Conservation (phyloP, 2,888 invertebrate genomes). For the Octodonta nipae region DNA sequence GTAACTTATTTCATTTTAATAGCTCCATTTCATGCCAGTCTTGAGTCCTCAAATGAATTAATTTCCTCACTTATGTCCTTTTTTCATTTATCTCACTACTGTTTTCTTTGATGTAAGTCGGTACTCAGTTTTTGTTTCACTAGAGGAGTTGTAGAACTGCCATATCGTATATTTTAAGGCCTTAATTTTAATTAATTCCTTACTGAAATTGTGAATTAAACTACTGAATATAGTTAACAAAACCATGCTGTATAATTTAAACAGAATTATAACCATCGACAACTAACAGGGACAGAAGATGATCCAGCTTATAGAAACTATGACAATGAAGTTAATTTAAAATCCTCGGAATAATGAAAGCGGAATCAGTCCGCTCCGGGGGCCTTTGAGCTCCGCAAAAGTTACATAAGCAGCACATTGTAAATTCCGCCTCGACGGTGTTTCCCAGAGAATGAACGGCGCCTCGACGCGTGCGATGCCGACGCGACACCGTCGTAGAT, state of each 20-base stretch:
- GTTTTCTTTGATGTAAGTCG: too few relatives aligned
- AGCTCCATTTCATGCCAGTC: too few relatives aligned
- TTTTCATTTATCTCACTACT: too few relatives aligned
- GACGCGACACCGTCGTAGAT: conserved; percentile 18
- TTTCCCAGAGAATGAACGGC: conserved; percentile 21
- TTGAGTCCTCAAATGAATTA: too few relatives aligned
- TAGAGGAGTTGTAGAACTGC: too few relatives aligned
- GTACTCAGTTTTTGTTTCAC: too few relatives aligned
- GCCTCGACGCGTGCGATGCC: conserved; percentile 26
- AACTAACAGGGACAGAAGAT: conserved; percentile 1
- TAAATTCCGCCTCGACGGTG: conserved; percentile 35
- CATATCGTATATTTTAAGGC: too few relatives aligned
- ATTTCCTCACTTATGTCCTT: too few relatives aligned
- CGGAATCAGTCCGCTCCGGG: conserved; percentile 20
- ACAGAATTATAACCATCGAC: neutral
- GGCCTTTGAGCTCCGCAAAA: conserved; percentile 7
- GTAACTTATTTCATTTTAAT: too few relatives aligned
- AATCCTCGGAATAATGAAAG: conserved; percentile 30
- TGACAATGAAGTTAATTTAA: conserved; percentile 32
- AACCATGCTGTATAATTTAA: neutral
- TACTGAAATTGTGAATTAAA: too few relatives aligned
- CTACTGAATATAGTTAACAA: too few relatives aligned
- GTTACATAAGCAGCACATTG: conserved; percentile 34
- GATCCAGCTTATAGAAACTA: conserved; percentile 11
- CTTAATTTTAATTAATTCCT: too few relatives aligned